Evolutionary conservation across 2,113 vertebrate genomes (phyloP).

Genomic region (Leptodactylus fuscus): DNA sequence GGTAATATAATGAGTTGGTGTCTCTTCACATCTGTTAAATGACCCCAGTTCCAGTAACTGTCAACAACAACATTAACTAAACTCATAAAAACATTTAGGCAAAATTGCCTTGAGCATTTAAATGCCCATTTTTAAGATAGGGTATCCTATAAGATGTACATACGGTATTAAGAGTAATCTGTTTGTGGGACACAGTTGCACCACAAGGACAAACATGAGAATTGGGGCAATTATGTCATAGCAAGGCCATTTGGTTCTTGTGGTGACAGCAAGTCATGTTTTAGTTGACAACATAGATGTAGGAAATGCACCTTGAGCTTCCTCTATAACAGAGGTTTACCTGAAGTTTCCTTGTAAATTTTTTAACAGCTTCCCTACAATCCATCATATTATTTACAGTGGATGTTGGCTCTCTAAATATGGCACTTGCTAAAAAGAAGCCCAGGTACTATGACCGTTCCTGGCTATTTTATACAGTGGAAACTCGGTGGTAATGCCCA

Average conservation of each 20-base stretch:
- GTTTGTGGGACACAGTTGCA: neutral
- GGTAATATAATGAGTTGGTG: constrained; percentile 27
- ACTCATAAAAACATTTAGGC: neutral
- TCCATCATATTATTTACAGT: too few relatives aligned
- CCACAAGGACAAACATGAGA: neutral
- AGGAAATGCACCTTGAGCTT: neutral
- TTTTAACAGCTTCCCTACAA: too few relatives aligned
- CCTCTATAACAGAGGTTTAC: too few relatives aligned
- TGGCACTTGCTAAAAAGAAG: too few relatives aligned
- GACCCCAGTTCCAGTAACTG: constrained; percentile 19
- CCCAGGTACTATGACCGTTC: too few relatives aligned
- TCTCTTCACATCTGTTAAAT: constrained; percentile 41
- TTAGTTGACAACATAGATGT: too few relatives aligned
- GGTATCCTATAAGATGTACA: too few relatives aligned
- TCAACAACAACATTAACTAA: neutral
- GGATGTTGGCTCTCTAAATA: too few relatives aligned
- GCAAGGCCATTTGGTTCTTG: neutral
- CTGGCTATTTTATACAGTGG: too few relatives aligned
- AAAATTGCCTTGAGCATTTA: neutral
- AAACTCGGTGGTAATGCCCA: too few relatives aligned
- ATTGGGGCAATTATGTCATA: neutral
- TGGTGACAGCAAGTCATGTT: neutral
- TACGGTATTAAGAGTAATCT: too few relatives aligned
- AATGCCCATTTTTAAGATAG: neutral
- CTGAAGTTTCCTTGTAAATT: too few relatives aligned